A percentile compares a stretch with the other conserved stretches of the same genome.
Evolutionary conservation across 2,888 invertebrate genomes (phyloP).

Genomic region (Parnassius smintheus): DNA sequence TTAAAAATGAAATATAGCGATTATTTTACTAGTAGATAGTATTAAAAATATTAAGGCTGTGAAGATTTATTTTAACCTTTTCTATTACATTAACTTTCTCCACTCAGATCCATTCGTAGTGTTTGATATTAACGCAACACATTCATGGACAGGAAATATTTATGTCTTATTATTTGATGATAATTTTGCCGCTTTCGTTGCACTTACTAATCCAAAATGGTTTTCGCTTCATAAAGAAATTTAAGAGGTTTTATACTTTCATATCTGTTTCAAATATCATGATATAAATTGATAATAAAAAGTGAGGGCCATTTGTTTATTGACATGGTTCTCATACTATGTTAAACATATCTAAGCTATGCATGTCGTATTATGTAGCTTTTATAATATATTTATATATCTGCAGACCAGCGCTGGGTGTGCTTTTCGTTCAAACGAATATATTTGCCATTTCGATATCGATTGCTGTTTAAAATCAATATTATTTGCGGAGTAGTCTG

Average conservation of each 20-base stretch:
- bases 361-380: conserved; percentile 34
- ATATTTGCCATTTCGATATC: not conserved
- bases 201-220: conserved; percentile 64
- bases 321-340: conserved; percentile 30
- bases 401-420: conserved; percentile 50
- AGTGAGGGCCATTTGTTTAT: conserved; percentile 1
- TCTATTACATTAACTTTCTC: not conserved
- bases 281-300: conserved; percentile 14
- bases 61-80: too few species aligned
- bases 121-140: conserved; percentile 58
- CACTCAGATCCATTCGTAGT: conserved; percentile 12
- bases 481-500: conserved; percentile 48
- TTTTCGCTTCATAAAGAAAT: conserved; percentile 9
- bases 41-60: too few species aligned
- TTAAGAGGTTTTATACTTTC: conserved; percentile 22
- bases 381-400: conserved; percentile 30
- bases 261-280: conserved; percentile 2
- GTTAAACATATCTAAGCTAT: conserved; percentile 10
- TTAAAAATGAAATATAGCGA: too few species aligned
- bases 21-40: too few species aligned
- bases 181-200: conserved; percentile 45
- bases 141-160: conserved; percentile 72
- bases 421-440: conserved; percentile 8
- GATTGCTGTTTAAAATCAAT: conserved; percentile 4
- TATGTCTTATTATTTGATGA: conserved; percentile 38